These are phyloP conservation scores for Thera britannica DNA, from an alignment of 2,888 invertebrate genomes.

Conservation along the genomic window DNA sequence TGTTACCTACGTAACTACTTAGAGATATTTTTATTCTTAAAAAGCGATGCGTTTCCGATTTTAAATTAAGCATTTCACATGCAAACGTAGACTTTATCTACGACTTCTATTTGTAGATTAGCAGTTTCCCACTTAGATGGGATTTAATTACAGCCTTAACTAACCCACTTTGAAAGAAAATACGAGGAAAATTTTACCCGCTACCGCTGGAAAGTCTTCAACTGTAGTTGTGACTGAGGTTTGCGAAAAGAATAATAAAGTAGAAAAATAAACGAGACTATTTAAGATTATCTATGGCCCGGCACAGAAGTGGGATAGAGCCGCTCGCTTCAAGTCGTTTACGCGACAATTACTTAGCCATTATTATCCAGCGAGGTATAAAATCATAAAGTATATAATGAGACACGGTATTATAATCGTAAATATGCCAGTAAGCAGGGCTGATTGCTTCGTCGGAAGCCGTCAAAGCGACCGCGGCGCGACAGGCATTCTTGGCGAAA, in stretches of 20 bases:
- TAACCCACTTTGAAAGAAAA: constrained; percentile 13
- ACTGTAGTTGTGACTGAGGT: neutral
- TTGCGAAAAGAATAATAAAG: constrained; percentile 5
- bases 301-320: constrained; percentile 28
- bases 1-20: too few species aligned
- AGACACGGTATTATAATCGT: constrained; percentile 83
- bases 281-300: constrained; percentile 23
- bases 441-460: constrained; percentile 83
- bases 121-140: constrained; percentile 5
- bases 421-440: constrained; percentile 82
- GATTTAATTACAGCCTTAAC: constrained; percentile 13
- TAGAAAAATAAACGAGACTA: constrained; percentile 13
- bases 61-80: neutral
- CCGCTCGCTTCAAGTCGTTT: constrained; percentile 55
- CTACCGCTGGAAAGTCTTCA: constrained; percentile 1
- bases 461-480: constrained; percentile 80
- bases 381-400: constrained; percentile 83
- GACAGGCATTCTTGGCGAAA: constrained; percentile 73
- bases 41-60: neutral
- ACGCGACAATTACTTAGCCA: constrained; percentile 74
- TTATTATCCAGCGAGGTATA: constrained; percentile 75
- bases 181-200: constrained; percentile 7
- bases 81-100: neutral
- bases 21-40: too few species aligned
- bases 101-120: constrained; percentile 9